These are phyloP conservation scores for Knipowitschia caucasica DNA, from an alignment of 2,797 vertebrate genomes.

Conservation along the genomic window DNA sequence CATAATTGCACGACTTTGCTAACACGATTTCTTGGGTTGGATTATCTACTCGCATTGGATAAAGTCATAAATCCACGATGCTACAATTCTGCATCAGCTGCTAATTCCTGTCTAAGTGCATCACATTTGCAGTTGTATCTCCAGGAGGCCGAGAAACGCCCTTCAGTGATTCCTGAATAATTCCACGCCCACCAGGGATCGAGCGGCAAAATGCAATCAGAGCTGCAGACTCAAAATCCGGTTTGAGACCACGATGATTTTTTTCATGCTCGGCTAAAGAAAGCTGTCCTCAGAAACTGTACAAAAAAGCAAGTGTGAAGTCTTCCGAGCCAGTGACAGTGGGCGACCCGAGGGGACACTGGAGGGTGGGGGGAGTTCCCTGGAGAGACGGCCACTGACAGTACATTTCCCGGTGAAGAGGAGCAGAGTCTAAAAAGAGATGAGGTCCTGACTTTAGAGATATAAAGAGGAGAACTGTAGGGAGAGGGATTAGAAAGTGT, in stretches of 20 bases:
- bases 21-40: neutral
- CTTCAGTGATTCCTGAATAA: constrained; percentile 22
- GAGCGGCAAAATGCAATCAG: constrained; percentile 32
- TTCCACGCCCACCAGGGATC: constrained; percentile 19
- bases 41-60: neutral
- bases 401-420: constrained; percentile 27
- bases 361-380: constrained; percentile 30
- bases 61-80: neutral
- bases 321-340: constrained; percentile 46
- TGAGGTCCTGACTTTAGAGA: constrained; percentile 23
- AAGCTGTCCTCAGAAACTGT: constrained; percentile 40
- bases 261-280: constrained; percentile 50
- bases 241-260: constrained; percentile 44
- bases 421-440: constrained; percentile 23
- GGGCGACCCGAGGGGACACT: constrained; percentile 32
- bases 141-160: neutral
- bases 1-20: neutral
- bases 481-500: constrained; percentile 7
- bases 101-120: constrained; percentile 6
- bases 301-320: constrained; percentile 44
- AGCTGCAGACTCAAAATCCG: constrained; percentile 49
- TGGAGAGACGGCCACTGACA: constrained; percentile 38
- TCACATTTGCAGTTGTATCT: constrained; percentile 7
- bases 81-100: neutral
- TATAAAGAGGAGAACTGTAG: constrained; percentile 10